phyloP scores from a whole-genome alignment of 2,888 invertebrate species.

The Tiliacea aurago region DNA sequence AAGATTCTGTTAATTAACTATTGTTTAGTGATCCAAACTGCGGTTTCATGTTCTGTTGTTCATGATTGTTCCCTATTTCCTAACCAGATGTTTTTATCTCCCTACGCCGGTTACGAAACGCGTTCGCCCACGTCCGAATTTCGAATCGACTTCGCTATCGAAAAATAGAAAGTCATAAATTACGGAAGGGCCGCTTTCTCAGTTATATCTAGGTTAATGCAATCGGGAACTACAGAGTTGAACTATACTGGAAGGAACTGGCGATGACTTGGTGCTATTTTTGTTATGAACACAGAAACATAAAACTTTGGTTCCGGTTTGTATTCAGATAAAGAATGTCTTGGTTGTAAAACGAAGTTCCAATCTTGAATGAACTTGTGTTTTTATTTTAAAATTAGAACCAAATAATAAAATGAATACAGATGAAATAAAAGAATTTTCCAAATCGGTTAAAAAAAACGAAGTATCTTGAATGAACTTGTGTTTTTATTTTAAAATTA shows the following conservation, averaged over 20 bases:
- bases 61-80: conserved; percentile 56
- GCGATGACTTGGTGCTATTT: conserved; percentile 58
- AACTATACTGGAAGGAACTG: conserved; percentile 65
- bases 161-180: conserved; percentile 90
- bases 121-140: conserved; percentile 87
- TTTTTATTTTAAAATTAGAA: background rate
- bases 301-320: conserved; percentile 58
- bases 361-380: background rate
- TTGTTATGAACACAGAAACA: conserved; percentile 40
- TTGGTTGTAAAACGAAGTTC: conserved; percentile 16
- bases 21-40: conserved; percentile 47
- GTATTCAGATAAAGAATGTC: conserved; percentile 13
- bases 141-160: conserved; percentile 84
- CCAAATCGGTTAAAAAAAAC: no score
- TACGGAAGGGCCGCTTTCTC: conserved; percentile 86
- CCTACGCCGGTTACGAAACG: conserved; percentile 75
- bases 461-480: background rate
- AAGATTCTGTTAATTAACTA: conserved; percentile 61
- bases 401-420: background rate
- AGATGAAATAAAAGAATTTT: no score
- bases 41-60: conserved; percentile 41
- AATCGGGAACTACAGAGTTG: conserved; percentile 68
- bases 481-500: background rate
- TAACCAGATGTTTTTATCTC: conserved; percentile 67
- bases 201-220: conserved; percentile 83